Evolutionary conservation across 2,888 invertebrate genomes (phyloP), one percentile per base, ranked within the genome.

Genomic region (Callyntrura guangdongensis): DNA sequence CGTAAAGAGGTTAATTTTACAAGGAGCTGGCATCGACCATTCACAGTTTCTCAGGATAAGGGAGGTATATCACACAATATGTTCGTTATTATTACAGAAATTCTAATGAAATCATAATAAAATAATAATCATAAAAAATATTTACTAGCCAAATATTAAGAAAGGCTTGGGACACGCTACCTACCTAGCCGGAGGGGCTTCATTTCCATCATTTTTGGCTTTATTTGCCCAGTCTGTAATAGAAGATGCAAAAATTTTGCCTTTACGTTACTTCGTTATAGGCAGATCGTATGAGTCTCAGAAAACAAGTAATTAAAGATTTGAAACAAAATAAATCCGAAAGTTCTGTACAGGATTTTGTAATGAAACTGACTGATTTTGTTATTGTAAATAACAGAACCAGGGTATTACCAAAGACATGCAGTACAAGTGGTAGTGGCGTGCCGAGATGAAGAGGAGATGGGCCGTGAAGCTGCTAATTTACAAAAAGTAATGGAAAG

Each of bases 161-260:
- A 89, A 83, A 22, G 91, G 88, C 0, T 82, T 87, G 45, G 90
- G 91, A 36, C 93, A 93, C 74, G 86, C 93, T 11, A 92, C 92
- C 11, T 93, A 97, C 95, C 95, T 98, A 53, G 96, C 97, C 0
- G 98, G 98, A 0, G 97, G 97, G 72, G 97, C 97, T 0, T 97
- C 97, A 22, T 95, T 98, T 12, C 95, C 96, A 85, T 96, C 98
- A 0, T 97, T 97, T 93, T 96, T 98, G 93, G 97, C 97, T 0
- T 97, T 97, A 94, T 96, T 97, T 94, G 95, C 97, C 0, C 97
- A 97, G 94, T 96, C 97, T 93, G 95, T 96, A 0, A 94, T 97
- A 0, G 96, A 96, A 94, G 95, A 96, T 12, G 79, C 86, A 0
- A 96, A 96, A 69, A 95, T 95, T 25, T 95, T 98, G 69, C 98